Evolutionary conservation across 2,888 invertebrate genomes (phyloP), one percentile per base, ranked within the genome.

Genomic region (Ophioninae sp.): DNA sequence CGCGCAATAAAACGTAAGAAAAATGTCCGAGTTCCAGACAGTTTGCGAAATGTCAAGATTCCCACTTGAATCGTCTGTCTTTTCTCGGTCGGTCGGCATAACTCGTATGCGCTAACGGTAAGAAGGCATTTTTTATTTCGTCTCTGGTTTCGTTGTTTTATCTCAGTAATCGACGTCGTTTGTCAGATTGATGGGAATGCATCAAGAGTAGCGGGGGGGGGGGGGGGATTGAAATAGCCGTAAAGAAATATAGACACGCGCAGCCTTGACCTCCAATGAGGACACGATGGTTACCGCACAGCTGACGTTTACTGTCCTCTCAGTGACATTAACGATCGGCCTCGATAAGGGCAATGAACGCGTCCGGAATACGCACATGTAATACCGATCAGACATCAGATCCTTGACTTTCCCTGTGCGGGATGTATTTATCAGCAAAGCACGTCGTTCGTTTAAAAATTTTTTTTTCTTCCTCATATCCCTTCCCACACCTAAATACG

Each of bases 311-410:
- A 89, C 85, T 85, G 85, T 86, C 83, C 81, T 79, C 82, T 58
- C 81, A 87, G 87, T 88, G 88, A 88, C 88, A 85, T 89, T 89
- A 88, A 89, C 87, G 87, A 85, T 84, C 86, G 85, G 86, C 87
- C 87, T 88, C 86, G 86, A 89, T 89, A 88, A 90, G 86, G 81
- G 86, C 86, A 81, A 82, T 80, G 78, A 79, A 84, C 79, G 79
- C 61, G 56, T 44, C 81, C 63, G 65, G 59, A n/a, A 71, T 44
- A 71, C 51, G 44, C 58, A 22, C 71, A 41, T 39, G 56, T 22
- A 67, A 41, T n/a, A 59, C 68, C 23, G 41, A 76, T 67, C 64
- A 20, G 10, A 58, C n/a, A 22, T 74, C 63, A 17, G 71, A 51
- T 81, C 59, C 71, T 71, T 58, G 30, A 59, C 20, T 74, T 56